A percentile compares a stretch with the other conserved stretches of the same genome.
phyloP scores from a whole-genome alignment of 2,888 invertebrate species.

The Tubulanus polymorphus region DNA sequence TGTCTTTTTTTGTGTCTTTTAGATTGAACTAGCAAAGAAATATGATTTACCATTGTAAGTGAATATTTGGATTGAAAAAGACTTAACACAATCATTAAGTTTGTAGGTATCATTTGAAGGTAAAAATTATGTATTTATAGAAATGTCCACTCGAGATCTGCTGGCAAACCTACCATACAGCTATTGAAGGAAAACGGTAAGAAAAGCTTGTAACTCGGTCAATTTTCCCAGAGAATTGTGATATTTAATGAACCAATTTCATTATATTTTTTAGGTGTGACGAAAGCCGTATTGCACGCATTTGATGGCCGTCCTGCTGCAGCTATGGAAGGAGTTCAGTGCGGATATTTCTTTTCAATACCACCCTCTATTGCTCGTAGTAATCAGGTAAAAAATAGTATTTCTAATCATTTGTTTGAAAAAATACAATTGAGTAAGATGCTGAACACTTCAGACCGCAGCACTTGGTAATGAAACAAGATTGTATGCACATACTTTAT shows the following conservation, averaged over 20 bases:
- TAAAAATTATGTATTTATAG: conserved; percentile 28
- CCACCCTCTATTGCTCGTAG: conserved; percentile 51
- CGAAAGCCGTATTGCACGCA: conserved; percentile 52
- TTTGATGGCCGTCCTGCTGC: conserved; percentile 53
- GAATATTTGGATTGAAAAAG: too few relatives aligned
- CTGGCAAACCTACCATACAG: conserved; percentile 51
- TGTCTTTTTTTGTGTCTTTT: conserved; percentile 12
- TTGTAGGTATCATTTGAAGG: neutral
- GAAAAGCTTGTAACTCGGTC: neutral
- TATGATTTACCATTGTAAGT: conserved; percentile 41
- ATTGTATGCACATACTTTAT: neutral
- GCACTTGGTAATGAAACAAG: neutral
- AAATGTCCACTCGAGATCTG: conserved; percentile 55
- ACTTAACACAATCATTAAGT: too few relatives aligned
- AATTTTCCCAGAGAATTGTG: neutral
- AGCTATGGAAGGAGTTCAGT: conserved; percentile 47
- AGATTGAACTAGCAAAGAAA: conserved; percentile 35
- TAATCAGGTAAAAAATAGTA: conserved; percentile 40
- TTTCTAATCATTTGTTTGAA: too few relatives aligned
- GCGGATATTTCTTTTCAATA: conserved; percentile 54
- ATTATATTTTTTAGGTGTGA: conserved; percentile 34
- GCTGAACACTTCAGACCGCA: too few relatives aligned
- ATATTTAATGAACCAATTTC: too few relatives aligned
- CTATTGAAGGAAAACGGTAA: conserved; percentile 44
- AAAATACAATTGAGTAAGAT: too few relatives aligned